These are phyloP conservation scores for Scomber colias DNA, from an alignment of 2,113 vertebrate genomes.

Conservation along the genomic window DNA sequence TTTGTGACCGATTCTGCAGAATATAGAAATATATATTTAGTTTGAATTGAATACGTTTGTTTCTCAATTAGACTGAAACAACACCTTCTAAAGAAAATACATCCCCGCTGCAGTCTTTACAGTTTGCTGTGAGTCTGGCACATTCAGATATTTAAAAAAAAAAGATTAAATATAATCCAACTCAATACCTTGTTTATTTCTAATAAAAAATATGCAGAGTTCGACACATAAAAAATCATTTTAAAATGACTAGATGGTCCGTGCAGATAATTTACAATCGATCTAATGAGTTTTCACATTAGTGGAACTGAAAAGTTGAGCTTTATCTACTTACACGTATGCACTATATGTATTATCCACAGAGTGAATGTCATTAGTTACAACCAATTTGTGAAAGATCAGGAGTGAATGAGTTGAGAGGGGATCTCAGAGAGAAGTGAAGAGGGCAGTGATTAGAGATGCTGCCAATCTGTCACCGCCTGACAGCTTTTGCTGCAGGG, in stretches of 20 bases:
- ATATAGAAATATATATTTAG: slow-evolving; percentile 6
- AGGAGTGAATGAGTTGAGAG: slow-evolving; percentile 60
- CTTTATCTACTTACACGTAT: background rate
- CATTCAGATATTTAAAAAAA: background rate
- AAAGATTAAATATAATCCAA: background rate
- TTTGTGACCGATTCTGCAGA: slow-evolving; percentile 10
- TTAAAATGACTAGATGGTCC: too few species aligned
- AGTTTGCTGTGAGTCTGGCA: background rate
- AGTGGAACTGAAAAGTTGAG: slow-evolving; percentile 13
- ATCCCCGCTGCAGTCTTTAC: accelerated
- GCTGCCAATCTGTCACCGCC: slow-evolving; percentile 78
- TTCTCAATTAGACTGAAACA: background rate
- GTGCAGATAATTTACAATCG: too few species aligned
- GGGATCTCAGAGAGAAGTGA: slow-evolving; percentile 56
- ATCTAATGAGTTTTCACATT: too few species aligned
- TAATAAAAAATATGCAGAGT: background rate
- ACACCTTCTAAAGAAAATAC: background rate
- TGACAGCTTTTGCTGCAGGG: slow-evolving; percentile 81
- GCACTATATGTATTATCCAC: slow-evolving; percentile 8
- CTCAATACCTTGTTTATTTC: background rate
- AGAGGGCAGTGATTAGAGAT: slow-evolving; percentile 75
- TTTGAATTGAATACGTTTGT: slow-evolving; percentile 8
- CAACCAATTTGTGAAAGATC: slow-evolving; percentile 58
- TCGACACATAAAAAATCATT: background rate
- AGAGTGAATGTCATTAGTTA: slow-evolving; percentile 44